Base-by-base conservation (phyloP, 2,888 invertebrate species). In the Clostera curtula region DNA sequence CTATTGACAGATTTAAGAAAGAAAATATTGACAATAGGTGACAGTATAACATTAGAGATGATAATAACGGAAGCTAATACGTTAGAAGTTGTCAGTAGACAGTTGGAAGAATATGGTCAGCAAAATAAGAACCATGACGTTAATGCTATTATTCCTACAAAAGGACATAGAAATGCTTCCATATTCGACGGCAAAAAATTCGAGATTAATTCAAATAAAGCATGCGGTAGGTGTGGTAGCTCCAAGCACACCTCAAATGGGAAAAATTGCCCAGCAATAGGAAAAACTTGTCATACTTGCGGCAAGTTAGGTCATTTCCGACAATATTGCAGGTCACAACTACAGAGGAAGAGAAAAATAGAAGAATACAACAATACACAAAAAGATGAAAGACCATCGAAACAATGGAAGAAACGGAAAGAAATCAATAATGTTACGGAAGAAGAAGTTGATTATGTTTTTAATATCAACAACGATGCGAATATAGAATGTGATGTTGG, bases 1-100 rank as follows among this genome's bases (percentile, higher is more conserved):
- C 5, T 1, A 0, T 36, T 35, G 11, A 3, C 13, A 1, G 38
- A 47, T 10, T 17, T 45, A 2, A 12, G 43, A 7, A 49, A 46
- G 18, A 44, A 36, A 11, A 36, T 37, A n/a, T 11, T 48, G 5
- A 27, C 9, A 5, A 5, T 23, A 1, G 44, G 44, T 2, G 44
- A 49, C 7, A 15, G 4, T 0, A 12, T 32, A 1, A 42, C 38
- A 1, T 19, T 40, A 3, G 29, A 36, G 6, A 14, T 25, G 15
- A 25, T 42, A 3, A 22, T 42, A 8, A n/a, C 24, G 4, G 35
- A 36, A 24, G 43, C 37, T 5, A 42, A 42, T 17, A 18, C 29
- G 1, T 15, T 32, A 12, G 40, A 32, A 24, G 14, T 14, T 3
- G 19, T 40, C 3, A 13, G 14, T n/a, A 5, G 15, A 5, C 32